Evolutionary conservation across 2,113 vertebrate genomes (phyloP).

Genomic region (Pelusios castaneus): DNA sequence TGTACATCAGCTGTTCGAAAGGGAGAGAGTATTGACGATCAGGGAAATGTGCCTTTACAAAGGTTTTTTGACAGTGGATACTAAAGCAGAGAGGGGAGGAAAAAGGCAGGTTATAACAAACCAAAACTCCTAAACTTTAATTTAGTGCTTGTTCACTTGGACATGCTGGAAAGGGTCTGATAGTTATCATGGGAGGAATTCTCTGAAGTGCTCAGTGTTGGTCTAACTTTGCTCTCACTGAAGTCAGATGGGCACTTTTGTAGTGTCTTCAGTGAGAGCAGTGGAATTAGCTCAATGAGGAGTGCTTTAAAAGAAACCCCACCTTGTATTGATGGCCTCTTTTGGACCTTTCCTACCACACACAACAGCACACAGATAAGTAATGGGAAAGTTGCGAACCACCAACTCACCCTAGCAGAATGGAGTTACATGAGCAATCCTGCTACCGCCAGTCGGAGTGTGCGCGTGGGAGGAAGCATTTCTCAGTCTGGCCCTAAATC

Average conservation of each 20-base stretch:
- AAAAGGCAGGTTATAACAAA: background rate
- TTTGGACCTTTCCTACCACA: background rate
- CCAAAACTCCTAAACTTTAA: background rate
- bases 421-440: background rate
- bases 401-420: background rate
- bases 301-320: background rate
- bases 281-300: background rate
- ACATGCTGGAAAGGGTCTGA: background rate
- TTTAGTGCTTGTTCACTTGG: background rate
- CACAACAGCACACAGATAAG: background rate
- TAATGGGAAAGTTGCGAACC: background rate
- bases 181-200: background rate
- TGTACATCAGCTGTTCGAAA: background rate
- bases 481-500: background rate
- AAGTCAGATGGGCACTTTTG: background rate
- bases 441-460: background rate
- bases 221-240: background rate
- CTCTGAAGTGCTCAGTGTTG: background rate
- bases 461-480: background rate
- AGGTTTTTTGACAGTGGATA: background rate
- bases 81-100: background rate
- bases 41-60: background rate
- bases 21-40: background rate
- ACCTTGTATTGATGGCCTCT: background rate
- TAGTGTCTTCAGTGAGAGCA: fast-evolving